Base-by-base conservation (phyloP, 1,140 invertebrate genomes). In the Eupristina koningsbergeri region DNA sequence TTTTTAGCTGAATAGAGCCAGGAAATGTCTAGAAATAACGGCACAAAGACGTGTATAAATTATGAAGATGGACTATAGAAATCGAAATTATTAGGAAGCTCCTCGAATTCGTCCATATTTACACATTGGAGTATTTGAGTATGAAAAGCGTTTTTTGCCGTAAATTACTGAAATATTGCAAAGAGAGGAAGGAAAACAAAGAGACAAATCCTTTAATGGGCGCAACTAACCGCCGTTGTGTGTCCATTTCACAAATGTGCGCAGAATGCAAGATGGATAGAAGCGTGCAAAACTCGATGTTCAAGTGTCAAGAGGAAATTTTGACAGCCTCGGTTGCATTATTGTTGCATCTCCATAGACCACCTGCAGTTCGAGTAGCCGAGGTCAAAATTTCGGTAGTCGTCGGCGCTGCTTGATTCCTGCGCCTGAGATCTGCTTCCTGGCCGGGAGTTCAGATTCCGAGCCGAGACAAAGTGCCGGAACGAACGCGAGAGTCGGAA, bases 341-440 rank as follows among this genome's bases (percentile, higher is more conserved):
- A n/a, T 85, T 84, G 87, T 88, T 84, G 80, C 83, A 79, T 87
- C 84, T 88, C 83, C 83, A 88, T 88, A 77, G 87, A 88, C 85
- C 85, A 19, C 85, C 86, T 80, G 47, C 29, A 6, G 86, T 19
- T 45, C 31, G 45, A 81, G 69, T 82, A 69, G 83, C 86, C 45
- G 76, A 64, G 36, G 69, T 74, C 63, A 41, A 58, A 36, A 26
- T 58, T 58, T 58, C 53, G 74, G 81, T 83, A 71, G 67, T 13
- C 67, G n/a, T 22, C 13, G 41, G 79, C 36, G 53, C 76, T 45
- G 15, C 41, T 63, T 64, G 8, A 36, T 50, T 76, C 76, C 76
- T 75, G 13, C 58, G 22, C 50, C 74, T 26, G n/a, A 6, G 22
- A 58, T 58, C 53, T 53, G 3, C 22, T 58, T 17, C 41, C 6